phyloP scores from a whole-genome alignment of 1,140 invertebrate species.

The Anastatus disparis region DNA sequence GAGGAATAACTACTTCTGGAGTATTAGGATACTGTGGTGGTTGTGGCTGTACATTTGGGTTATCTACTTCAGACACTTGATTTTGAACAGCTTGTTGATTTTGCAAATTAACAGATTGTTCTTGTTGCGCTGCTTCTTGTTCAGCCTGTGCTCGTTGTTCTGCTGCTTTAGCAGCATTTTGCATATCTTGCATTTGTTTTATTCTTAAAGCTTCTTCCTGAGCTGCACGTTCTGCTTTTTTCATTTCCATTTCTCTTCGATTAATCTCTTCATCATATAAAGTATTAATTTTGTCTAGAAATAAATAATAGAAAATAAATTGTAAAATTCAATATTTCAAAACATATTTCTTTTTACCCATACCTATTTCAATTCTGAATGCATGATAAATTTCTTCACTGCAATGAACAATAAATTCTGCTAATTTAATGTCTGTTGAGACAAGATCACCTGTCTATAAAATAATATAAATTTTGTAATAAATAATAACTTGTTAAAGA shows the following conservation, averaged over 20 bases:
- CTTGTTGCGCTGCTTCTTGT: neutral
- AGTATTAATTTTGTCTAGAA: constrained; percentile 51
- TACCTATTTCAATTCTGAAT: constrained; percentile 65
- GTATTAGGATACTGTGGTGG: neutral
- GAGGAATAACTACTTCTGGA: too few species aligned
- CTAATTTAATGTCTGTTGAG: constrained; percentile 46
- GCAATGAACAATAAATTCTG: constrained; percentile 48
- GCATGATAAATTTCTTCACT: constrained; percentile 50
- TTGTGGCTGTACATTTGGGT: neutral
- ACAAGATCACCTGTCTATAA: constrained; percentile 53
- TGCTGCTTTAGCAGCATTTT: constrained; percentile 4
- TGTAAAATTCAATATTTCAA: neutral
- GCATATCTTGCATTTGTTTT: constrained; percentile 17
- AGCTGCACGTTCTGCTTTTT: constrained; percentile 52
- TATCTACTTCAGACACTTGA: constrained; percentile 9
- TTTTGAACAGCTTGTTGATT: too few species aligned
- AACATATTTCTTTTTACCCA: constrained; percentile 36
- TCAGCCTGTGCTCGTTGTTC: constrained; percentile 12
- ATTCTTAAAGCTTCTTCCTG: constrained; percentile 36
- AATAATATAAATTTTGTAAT: constrained; percentile 11
- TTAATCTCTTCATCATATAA: constrained; percentile 58
- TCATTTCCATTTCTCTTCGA: constrained; percentile 56
- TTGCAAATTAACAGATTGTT: neutral
- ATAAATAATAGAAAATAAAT: constrained; percentile 17
- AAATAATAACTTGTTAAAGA: constrained; percentile 1